Evolutionary conservation across 1,140 invertebrate species (phyloP).

Genomic region (Goniozus legneri): DNA sequence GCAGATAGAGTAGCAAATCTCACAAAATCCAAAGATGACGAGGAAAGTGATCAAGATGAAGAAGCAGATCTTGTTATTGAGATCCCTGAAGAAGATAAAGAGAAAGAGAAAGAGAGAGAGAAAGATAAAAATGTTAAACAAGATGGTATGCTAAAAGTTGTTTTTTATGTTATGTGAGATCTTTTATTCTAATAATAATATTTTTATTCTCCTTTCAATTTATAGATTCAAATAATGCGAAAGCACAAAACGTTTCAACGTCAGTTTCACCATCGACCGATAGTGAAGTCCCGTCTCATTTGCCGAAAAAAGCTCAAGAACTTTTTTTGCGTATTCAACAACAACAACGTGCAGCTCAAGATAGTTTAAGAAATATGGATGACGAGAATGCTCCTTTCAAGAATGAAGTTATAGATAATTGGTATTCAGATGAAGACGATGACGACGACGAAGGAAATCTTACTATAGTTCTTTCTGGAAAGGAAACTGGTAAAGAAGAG

Average conservation of each 20-base stretch:
- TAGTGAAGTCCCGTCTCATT: conserved; percentile 50
- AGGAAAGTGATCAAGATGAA: conserved; percentile 50
- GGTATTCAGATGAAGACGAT: conserved; percentile 71
- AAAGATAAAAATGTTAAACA: conserved; percentile 24
- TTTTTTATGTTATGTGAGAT: no score
- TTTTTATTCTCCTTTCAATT: no score
- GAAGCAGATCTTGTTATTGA: conserved; percentile 47
- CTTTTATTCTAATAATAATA: no score
- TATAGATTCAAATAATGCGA: no score
- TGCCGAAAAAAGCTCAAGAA: conserved; percentile 67
- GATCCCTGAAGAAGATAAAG: conserved; percentile 45
- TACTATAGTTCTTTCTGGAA: conserved; percentile 42
- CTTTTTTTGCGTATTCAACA: conserved; percentile 67
- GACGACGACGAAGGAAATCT: conserved; percentile 46
- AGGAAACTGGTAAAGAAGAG: conserved; percentile 40
- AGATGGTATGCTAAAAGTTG: conserved; percentile 15
- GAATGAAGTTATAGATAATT: conserved; percentile 64
- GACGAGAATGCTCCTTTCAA: conserved; percentile 56
- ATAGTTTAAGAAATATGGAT: conserved; percentile 50
- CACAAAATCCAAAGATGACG: conserved; percentile 42
- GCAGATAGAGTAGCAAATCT: conserved; percentile 43
- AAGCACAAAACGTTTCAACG: conserved; percentile 1
- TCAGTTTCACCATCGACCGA: conserved; percentile 12
- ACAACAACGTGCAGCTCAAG: conserved; percentile 60
- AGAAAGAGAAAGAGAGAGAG: conserved; percentile 31